These are phyloP conservation scores for Lysiphlebus fabarum DNA, from an alignment of 1,140 invertebrate genomes.

Conservation along the genomic window DNA sequence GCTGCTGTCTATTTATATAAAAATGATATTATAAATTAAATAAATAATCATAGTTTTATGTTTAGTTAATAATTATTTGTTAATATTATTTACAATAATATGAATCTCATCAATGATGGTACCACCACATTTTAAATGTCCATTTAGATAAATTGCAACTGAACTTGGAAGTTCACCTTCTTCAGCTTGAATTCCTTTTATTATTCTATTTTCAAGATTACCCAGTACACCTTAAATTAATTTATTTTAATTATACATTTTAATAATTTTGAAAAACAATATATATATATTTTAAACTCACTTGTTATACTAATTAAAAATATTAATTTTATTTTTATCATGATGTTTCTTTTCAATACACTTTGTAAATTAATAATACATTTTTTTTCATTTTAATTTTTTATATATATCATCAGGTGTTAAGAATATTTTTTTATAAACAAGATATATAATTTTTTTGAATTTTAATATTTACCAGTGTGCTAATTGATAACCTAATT, in stretches of 20 bases:
- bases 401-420: too few species aligned
- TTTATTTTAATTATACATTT: not conserved
- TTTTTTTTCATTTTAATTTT: too few species aligned
- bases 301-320: too few species aligned
- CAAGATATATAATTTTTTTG: too few species aligned
- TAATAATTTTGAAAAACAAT: too few species aligned
- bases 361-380: too few species aligned
- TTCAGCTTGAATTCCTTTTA: slow-evolving; percentile 15
- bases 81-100: slow-evolving; percentile 53
- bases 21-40: not conserved
- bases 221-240: slow-evolving; percentile 1
- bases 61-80: not conserved
- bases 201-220: slow-evolving; percentile 30
- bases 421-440: too few species aligned
- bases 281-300: too few species aligned
- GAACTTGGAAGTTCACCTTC: slow-evolving; percentile 24
- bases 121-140: slow-evolving; percentile 42
- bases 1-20: not conserved
- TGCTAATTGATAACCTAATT: too few species aligned
- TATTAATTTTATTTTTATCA: too few species aligned
- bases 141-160: slow-evolving; percentile 7
- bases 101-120: slow-evolving; percentile 45
- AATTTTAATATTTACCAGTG: too few species aligned
- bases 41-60: not conserved
- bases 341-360: too few species aligned